These are phyloP conservation scores for Poeciliopsis turneri DNA, from an alignment of 2,797 vertebrate species.

Conservation along the genomic window DNA sequence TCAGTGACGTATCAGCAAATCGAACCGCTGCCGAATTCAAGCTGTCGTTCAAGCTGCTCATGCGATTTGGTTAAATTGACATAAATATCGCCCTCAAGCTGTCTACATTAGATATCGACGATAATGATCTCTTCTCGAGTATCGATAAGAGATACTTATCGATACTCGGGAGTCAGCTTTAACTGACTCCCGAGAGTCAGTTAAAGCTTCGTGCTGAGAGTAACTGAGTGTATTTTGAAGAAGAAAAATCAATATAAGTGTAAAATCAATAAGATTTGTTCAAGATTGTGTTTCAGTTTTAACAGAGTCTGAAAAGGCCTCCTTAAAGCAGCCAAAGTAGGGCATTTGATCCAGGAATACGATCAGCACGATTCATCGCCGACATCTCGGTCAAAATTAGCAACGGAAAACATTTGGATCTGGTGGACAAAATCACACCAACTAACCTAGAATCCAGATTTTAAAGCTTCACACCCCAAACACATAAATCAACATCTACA, in stretches of 20 bases:
- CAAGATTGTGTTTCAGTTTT: background rate
- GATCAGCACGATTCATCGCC: background rate
- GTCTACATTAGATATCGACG: background rate
- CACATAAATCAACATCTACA: too few relatives aligned
- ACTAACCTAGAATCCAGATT: background rate
- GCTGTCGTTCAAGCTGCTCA: background rate
- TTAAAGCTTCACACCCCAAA: background rate
- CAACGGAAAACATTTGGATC: background rate
- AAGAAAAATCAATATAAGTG: background rate
- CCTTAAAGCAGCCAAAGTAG: slow-evolving; percentile 13
- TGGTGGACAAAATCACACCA: slow-evolving; percentile 9
- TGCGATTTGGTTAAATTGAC: background rate
- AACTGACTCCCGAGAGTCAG: background rate
- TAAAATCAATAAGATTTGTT: background rate
- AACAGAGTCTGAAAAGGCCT: background rate
- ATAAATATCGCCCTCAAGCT: background rate
- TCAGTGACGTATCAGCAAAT: background rate
- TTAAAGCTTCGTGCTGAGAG: background rate
- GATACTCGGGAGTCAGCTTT: too few relatives aligned
- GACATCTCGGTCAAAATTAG: slow-evolving; percentile 36
- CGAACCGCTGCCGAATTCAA: background rate
- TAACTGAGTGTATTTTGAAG: background rate
- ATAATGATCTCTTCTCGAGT: background rate
- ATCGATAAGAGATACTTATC: too few relatives aligned
- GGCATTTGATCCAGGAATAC: slow-evolving; percentile 14